phyloP scores from a whole-genome alignment of 2,113 vertebrate genomes.

The Mastomys natalensis region DNA sequence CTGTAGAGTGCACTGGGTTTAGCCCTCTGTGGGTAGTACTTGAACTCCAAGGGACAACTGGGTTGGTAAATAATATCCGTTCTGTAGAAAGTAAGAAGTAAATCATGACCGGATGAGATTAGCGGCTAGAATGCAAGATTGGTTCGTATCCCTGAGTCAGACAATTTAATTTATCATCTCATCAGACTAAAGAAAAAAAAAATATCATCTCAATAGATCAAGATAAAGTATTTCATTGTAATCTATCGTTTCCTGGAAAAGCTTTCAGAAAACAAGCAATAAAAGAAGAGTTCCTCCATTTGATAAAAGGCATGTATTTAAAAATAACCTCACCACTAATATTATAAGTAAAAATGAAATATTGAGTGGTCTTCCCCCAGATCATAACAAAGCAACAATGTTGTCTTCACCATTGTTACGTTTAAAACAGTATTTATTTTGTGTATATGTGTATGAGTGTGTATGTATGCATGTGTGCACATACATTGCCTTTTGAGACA shows the following conservation, averaged over 20 bases:
- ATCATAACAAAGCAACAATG: background rate
- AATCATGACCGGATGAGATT: background rate
- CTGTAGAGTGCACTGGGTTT: background rate
- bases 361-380: background rate
- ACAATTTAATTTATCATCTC: background rate
- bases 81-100: background rate
- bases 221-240: background rate
- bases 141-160: background rate
- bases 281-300: background rate
- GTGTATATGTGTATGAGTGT: background rate
- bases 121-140: background rate
- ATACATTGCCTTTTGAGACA: background rate
- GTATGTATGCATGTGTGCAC: background rate
- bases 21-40: background rate
- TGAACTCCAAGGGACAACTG: background rate
- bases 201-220: background rate
- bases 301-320: background rate
- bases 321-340: background rate
- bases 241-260: background rate
- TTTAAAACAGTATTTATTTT: background rate
- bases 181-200: background rate
- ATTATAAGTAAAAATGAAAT: background rate
- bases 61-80: background rate
- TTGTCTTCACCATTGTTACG: background rate
- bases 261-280: background rate